A percentile compares a stretch with the other conserved stretches of the same genome.
These are phyloP conservation scores for Drosophila longiperda DNA, from an alignment of 2,888 invertebrate genomes.

Conservation along the genomic window DNA sequence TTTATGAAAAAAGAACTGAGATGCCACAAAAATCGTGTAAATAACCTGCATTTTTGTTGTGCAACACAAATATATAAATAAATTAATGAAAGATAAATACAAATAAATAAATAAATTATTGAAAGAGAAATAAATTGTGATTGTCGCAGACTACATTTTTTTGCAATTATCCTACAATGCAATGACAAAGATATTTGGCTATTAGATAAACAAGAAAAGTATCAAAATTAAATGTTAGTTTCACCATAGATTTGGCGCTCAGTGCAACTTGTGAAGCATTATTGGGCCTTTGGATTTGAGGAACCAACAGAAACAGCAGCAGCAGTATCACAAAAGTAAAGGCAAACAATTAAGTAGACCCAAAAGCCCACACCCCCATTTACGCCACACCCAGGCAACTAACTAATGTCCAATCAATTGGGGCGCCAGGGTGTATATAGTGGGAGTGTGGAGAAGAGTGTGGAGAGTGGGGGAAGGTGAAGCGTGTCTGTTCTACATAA, in stretches of 20 bases:
- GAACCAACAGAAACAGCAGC: slow-evolving; percentile 11
- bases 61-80: slow-evolving; percentile 5
- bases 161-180: not conserved
- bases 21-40: slow-evolving; percentile 35
- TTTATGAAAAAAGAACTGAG: slow-evolving; percentile 32
- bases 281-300: slow-evolving; percentile 17
- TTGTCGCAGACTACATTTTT: not conserved
- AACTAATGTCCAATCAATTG: slow-evolving; percentile 29
- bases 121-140: not conserved
- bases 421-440: too few relatives aligned
- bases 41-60: slow-evolving; percentile 37
- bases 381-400: slow-evolving; percentile 38
- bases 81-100: not conserved
- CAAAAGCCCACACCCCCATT: slow-evolving; percentile 63
- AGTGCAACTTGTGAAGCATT: slow-evolving; percentile 13
- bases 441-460: not conserved
- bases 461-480: not conserved
- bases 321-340: slow-evolving; percentile 44
- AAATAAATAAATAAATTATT: not conserved
- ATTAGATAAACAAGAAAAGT: not conserved
- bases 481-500: slow-evolving; percentile 43
- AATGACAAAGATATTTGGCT: not conserved
- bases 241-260: slow-evolving; percentile 8
- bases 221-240: slow-evolving; percentile 13
- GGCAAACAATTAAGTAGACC: slow-evolving; percentile 70